These are phyloP conservation scores for Lingula anatina DNA, from an alignment of 2,888 invertebrate species.

Conservation along the genomic window DNA sequence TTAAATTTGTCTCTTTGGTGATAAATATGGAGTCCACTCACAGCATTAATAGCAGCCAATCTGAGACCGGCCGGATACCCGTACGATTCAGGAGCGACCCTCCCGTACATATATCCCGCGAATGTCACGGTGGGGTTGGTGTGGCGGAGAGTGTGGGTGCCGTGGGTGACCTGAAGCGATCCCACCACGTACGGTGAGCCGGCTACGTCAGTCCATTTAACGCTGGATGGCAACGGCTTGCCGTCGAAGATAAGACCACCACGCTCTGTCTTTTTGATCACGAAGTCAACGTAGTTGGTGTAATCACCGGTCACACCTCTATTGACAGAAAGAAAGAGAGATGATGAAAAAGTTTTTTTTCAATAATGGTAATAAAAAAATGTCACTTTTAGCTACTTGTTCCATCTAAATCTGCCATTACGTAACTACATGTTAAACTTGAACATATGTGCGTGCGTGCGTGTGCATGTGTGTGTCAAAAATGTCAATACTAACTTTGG, in stretches of 20 bases:
- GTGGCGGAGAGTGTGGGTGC: slow-evolving; percentile 2
- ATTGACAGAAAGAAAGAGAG: too few relatives aligned
- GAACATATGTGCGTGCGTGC: too few relatives aligned
- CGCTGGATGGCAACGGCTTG: neutral
- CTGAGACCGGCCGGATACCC: slow-evolving; percentile 11
- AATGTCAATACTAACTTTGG: too few relatives aligned
- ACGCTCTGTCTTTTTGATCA: neutral
- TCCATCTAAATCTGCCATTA: too few relatives aligned
- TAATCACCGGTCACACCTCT: neutral
- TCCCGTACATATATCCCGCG: slow-evolving; percentile 14
- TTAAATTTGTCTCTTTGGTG: too few relatives aligned
- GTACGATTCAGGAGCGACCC: slow-evolving; percentile 14
- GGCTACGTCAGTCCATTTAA: neutral
- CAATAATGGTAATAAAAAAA: too few relatives aligned
- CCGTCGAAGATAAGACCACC: neutral
- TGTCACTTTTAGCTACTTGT: too few relatives aligned
- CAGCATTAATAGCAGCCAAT: slow-evolving; percentile 2
- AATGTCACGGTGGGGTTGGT: slow-evolving; percentile 8
- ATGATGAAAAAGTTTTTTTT: too few relatives aligned
- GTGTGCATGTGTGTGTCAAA: too few relatives aligned
- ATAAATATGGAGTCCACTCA: too few relatives aligned
- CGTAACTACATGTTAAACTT: too few relatives aligned
- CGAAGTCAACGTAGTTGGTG: neutral
- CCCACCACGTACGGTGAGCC: neutral
- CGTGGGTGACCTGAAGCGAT: neutral